Percentiles rank a stretch among this genome's conserved stretches.
Conservation (phyloP, 2,888 invertebrate species). For the Acrobasis consociella region DNA sequence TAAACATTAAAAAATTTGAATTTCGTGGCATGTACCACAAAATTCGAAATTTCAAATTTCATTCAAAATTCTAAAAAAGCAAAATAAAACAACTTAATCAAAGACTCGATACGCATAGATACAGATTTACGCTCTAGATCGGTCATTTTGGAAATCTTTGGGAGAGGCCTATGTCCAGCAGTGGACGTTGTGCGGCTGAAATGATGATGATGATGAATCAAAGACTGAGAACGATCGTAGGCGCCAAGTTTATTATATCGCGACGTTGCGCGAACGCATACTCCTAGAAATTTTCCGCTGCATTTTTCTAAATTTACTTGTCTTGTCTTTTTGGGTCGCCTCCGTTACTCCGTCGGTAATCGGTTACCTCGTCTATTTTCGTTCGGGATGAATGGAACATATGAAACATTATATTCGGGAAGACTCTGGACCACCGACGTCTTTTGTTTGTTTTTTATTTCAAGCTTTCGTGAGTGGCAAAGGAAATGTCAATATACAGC, state of each 20-base stretch:
- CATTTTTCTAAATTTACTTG: conserved; percentile 18
- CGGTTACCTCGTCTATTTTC: conserved; percentile 12
- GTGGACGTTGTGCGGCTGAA: too few relatives aligned
- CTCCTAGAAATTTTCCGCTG: conserved; percentile 10
- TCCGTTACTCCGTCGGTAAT: conserved; percentile 6
- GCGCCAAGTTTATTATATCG: conserved; percentile 11
- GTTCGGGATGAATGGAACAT: conserved; percentile 12
- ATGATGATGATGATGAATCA: too few relatives aligned
- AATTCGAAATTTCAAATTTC: too few relatives aligned
- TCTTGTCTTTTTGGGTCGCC: conserved; percentile 14
- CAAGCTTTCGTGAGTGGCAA: background rate
- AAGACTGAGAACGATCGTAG: background rate
- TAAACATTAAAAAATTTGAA: too few relatives aligned
- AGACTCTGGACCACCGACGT: background rate
- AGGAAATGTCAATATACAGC: too few relatives aligned
- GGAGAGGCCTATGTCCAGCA: too few relatives aligned
- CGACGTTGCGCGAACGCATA: conserved; percentile 1
- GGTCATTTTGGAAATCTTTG: too few relatives aligned
- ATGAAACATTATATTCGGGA: conserved; percentile 15
- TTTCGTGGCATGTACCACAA: too few relatives aligned
- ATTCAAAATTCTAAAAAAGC: too few relatives aligned
- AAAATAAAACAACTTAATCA: too few relatives aligned
- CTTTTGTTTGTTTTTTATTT: conserved; percentile 1
- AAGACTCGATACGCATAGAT: too few relatives aligned
- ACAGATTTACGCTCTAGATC: too few relatives aligned